Base-by-base conservation (phyloP, 2,797 vertebrate genomes). In the Urosaurus nigricauda region DNA sequence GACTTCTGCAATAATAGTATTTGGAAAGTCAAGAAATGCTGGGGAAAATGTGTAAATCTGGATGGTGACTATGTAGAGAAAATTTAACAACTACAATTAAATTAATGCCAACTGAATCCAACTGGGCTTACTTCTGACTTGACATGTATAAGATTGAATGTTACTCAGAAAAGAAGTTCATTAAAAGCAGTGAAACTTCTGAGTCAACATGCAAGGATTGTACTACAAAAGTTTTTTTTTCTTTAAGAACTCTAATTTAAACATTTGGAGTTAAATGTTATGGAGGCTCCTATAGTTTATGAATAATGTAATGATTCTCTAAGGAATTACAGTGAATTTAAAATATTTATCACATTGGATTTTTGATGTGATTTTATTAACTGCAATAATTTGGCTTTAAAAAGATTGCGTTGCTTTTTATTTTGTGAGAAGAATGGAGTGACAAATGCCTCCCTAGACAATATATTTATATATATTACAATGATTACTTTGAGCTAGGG, bases 291-390 rank as follows among this genome's bases (percentile, higher is more conserved):
- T 79, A 75, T 86, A 91, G 21, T 19, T 86, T 91, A 86, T 95
- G 94, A 95, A 94, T 95, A 95, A 95, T 92, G 87, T 75, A 95
- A 47, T 85, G 90, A 92, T 96, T 96, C 90, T 94, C 93, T 93
- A 83, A 94, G 90, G 92, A 86, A 92, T 94, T 84, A 87, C 5
- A 89, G 78, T 19, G 65, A 87, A 78, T 86, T 95, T 94, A 90
- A 95, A 94, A 91, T 92, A 94, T 95, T 92, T 92, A 89, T 92
- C 60, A 84, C 12, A 47, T 26, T 93, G 77, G 92, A 87, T 29
- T 94, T 94, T 93, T 92, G 91, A 51, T 91, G 78, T 89, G 37
- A 9, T 90, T 96, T 93, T 95, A 93, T 95, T 96, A 95, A 93
- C 78, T 92, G 84, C 85, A 94, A 92, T 94, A 94, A 94, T 83